A percentile compares a stretch with the other conserved stretches of the same genome.
phyloP scores from a whole-genome alignment of 1,140 invertebrate genomes.

The Augochlora pura region DNA sequence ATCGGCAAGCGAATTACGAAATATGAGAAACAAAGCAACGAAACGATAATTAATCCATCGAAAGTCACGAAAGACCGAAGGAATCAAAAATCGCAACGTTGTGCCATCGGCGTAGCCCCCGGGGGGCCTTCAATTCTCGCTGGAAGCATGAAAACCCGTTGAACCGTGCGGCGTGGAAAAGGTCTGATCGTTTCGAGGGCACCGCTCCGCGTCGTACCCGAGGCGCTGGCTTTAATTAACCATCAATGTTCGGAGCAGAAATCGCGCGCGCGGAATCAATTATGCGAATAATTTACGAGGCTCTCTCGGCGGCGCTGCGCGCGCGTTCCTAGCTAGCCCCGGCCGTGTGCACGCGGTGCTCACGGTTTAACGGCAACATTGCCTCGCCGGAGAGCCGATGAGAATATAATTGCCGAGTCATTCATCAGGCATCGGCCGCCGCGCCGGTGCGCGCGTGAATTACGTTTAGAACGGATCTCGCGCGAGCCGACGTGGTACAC shows the following conservation, averaged over 20 bases:
- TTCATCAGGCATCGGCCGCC: constrained; percentile 65
- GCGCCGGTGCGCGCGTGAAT: constrained; percentile 46
- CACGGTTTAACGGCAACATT: constrained; percentile 51
- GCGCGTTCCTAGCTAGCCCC: constrained; percentile 8
- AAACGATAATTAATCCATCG: too few species aligned
- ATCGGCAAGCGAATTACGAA: too few species aligned
- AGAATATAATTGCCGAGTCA: constrained; percentile 70
- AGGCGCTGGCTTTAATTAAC: neutral
- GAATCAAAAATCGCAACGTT: constrained; percentile 3
- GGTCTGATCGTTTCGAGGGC: neutral
- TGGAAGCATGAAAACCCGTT: too few species aligned
- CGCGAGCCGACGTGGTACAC: constrained; percentile 37
- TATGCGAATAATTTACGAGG: constrained; percentile 36
- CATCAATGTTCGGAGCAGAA: neutral
- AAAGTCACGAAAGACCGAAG: constrained; percentile 18
- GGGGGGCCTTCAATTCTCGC: too few species aligned
- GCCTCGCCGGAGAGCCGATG: constrained; percentile 51
- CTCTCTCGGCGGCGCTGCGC: neutral
- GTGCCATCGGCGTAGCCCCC: too few species aligned
- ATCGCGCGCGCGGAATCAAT: constrained; percentile 26
- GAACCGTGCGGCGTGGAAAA: too few species aligned
- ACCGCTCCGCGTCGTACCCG: neutral
- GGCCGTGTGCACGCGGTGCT: neutral
- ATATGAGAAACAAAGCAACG: too few species aligned
- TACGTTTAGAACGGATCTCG: constrained; percentile 58